phyloP scores from a whole-genome alignment of 2,888 invertebrate species.

The Eupsilia transversa region DNA sequence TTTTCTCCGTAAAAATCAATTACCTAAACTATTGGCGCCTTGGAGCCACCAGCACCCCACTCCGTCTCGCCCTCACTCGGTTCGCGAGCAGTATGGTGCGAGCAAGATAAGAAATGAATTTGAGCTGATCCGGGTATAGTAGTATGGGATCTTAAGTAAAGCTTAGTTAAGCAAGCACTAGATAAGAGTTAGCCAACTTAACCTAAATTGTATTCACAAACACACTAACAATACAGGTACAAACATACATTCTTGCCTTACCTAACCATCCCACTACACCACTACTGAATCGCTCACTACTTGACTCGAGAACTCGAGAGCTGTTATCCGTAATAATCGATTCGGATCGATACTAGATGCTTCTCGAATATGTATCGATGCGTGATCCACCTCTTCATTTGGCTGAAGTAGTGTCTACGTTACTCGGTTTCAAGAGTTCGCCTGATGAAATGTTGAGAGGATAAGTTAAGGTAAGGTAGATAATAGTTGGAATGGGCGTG shows the following conservation, averaged over 20 bases:
- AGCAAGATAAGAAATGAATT: too few species aligned
- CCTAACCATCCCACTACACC: conserved; percentile 5
- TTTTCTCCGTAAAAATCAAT: too few species aligned
- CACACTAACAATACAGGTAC: too few species aligned
- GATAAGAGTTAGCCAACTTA: conserved; percentile 6
- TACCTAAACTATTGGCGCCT: too few species aligned
- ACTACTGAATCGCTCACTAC: conserved; percentile 51
- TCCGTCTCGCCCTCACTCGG: too few species aligned
- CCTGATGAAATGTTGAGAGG: conserved; percentile 29
- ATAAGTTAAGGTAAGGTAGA: conserved; percentile 6
- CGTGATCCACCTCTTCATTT: conserved; percentile 73
- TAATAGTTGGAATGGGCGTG: not conserved
- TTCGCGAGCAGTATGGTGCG: too few species aligned
- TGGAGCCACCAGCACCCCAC: too few species aligned
- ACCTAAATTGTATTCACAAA: too few species aligned
- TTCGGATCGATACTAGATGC: conserved; percentile 66
- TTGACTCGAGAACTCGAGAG: conserved; percentile 66
- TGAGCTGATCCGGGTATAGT: too few species aligned
- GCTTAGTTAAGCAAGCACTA: not conserved
- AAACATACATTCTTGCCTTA: not conserved
- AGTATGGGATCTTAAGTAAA: too few species aligned
- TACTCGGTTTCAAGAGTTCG: conserved; percentile 50
- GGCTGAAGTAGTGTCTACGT: conserved; percentile 58
- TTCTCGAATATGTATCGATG: conserved; percentile 71
- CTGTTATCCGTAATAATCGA: conserved; percentile 73